Percentiles rank a stretch among this genome's conserved stretches.
Conservation (phyloP, 2,113 vertebrate genomes). For the Megaceryle maxima region DNA sequence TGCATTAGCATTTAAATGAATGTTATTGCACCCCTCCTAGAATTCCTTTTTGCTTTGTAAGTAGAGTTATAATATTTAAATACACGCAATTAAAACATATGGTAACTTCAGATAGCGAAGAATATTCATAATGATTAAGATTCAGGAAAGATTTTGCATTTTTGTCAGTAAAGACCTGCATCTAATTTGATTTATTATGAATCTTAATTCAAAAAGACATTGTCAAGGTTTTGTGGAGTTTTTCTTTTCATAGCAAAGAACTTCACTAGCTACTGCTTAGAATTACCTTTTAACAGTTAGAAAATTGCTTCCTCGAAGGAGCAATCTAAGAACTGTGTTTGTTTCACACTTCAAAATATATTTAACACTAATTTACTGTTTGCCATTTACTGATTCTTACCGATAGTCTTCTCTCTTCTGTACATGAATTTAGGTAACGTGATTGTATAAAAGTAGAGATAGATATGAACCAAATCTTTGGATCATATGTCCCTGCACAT, state of each 20-base stretch:
- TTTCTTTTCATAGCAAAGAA: not conserved
- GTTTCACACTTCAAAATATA: not conserved
- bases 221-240: slow-evolving; percentile 56
- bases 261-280: not conserved
- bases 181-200: not conserved
- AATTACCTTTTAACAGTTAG: slow-evolving; percentile 10
- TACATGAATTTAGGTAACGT: not conserved
- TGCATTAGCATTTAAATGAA: slow-evolving; percentile 53
- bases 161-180: slow-evolving; percentile 41
- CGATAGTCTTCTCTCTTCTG: not conserved
- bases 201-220: slow-evolving; percentile 61
- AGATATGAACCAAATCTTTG: slow-evolving; percentile 42
- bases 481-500: not conserved
- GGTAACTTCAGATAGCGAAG: slow-evolving; percentile 49
- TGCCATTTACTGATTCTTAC: not conserved
- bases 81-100: slow-evolving; percentile 37
- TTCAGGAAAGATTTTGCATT: slow-evolving; percentile 24
- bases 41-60: slow-evolving; percentile 49
- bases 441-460: slow-evolving; percentile 42
- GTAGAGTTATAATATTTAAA: slow-evolving; percentile 35
- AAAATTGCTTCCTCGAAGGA: not conserved
- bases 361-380: not conserved
- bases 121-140: slow-evolving; percentile 46
- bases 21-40: slow-evolving; percentile 56
- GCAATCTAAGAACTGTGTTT: not conserved